These are phyloP conservation scores for Apostichopus californicus DNA, from an alignment of 35 echinoderm and acorn worm species.

Conservation along the genomic window DNA sequence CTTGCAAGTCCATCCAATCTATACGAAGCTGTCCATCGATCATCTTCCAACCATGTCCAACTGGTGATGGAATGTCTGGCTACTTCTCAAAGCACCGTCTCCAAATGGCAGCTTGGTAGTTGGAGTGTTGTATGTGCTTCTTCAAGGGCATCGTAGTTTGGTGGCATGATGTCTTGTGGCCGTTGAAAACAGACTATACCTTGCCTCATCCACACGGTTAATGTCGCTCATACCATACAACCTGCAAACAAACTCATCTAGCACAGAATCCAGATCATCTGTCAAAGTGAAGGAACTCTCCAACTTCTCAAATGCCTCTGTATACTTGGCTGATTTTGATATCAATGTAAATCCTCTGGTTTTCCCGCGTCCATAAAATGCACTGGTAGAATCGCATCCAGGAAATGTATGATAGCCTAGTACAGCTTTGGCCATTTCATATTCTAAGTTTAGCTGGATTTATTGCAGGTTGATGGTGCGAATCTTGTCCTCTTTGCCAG, in stretches of 20 bases:
- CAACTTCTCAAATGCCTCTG: constrained; percentile 5
- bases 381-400: constrained; percentile 28
- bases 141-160: constrained; percentile 51
- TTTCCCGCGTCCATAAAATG: constrained; percentile 66
- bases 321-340: neutral
- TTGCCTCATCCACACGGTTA: constrained; percentile 11
- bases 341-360: constrained; percentile 47
- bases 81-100: neutral
- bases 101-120: constrained; percentile 17
- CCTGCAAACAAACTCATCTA: constrained; percentile 60
- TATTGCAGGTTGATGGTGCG: no score
- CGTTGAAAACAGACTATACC: constrained; percentile 20
- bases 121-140: constrained; percentile 60
- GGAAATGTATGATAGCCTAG: no score
- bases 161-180: constrained; percentile 65
- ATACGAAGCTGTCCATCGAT: neutral
- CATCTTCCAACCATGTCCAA: constrained; percentile 49
- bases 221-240: constrained; percentile 39
- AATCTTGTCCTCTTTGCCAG: no score
- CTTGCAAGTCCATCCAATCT: constrained; percentile 46
- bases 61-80: constrained; percentile 30
- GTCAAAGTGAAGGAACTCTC: constrained; percentile 21
- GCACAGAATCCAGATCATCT: constrained; percentile 15
- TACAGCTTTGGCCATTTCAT: no score
- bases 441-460: no score